A percentile compares a stretch with the other conserved stretches of the same genome.
Conservation (phyloP, 1,140 invertebrate species). For the Bombus confusus region DNA sequence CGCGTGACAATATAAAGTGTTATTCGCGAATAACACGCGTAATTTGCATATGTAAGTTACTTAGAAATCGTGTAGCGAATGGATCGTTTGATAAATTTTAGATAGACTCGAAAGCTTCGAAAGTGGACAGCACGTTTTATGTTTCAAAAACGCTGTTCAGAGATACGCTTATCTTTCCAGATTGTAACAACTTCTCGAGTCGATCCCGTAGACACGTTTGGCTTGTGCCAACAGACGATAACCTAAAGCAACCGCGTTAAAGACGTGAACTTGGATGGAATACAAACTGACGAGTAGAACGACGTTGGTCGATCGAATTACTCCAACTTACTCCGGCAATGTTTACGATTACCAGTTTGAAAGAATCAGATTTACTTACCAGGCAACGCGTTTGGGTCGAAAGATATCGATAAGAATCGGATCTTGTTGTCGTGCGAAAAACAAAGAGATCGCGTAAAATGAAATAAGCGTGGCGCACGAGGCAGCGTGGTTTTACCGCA, state of each 20-base stretch:
- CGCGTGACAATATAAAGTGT: not conserved
- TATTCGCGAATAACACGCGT: not conserved
- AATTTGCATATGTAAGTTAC: not conserved
- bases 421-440: not conserved
- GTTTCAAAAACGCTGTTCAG: not conserved
- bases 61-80: not conserved
- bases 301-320: not conserved
- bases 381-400: no score
- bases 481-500: not conserved
- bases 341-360: no score
- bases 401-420: no score
- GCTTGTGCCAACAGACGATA: not conserved
- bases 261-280: not conserved
- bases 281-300: not conserved
- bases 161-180: conserved; percentile 1
- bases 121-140: no score
- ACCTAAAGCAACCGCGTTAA: not conserved
- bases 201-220: no score
- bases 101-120: not conserved
- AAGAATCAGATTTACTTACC: no score
- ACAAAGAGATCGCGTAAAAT: not conserved
- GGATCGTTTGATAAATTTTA: not conserved
- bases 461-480: not conserved
- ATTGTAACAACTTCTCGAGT: not conserved
- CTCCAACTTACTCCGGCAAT: not conserved